Percentiles rank a stretch among this genome's conserved stretches.
These are phyloP conservation scores for Drosophila neotestacea DNA, from an alignment of 2,888 invertebrate species.

Conservation along the genomic window DNA sequence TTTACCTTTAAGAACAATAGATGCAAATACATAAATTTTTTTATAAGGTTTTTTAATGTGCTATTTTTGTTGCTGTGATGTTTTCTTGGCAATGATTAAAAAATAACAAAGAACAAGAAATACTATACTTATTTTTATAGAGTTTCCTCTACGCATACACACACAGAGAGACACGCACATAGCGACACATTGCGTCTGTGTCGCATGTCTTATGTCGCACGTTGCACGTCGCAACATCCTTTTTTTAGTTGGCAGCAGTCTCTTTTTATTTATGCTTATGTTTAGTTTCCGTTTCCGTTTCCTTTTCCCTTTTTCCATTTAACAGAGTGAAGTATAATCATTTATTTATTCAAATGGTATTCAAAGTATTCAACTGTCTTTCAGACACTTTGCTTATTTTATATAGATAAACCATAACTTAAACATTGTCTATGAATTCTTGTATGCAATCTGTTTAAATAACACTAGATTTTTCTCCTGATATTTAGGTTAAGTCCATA, in stretches of 20 bases:
- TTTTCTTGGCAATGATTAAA: slow-evolving; percentile 13
- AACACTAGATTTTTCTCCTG: no score
- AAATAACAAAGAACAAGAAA: slow-evolving; percentile 15
- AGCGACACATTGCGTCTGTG: slow-evolving; percentile 39
- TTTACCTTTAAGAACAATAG: not conserved
- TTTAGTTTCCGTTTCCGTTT: not conserved
- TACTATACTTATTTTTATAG: slow-evolving; percentile 21
- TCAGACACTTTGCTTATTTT: slow-evolving; percentile 7
- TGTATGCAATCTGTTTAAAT: no score
- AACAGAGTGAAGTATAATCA: not conserved
- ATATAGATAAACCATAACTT: not conserved
- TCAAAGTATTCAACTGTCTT: slow-evolving; percentile 16
- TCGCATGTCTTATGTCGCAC: slow-evolving; percentile 37
- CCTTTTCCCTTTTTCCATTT: slow-evolving; percentile 1
- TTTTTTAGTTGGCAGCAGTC: slow-evolving; percentile 25
- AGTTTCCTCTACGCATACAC: slow-evolving; percentile 1
- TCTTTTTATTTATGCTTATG: slow-evolving; percentile 26
- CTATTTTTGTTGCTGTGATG: slow-evolving; percentile 15
- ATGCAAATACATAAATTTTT: slow-evolving; percentile 1
- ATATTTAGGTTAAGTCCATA: no score
- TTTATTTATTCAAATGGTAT: slow-evolving; percentile 14
- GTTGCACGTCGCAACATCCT: slow-evolving; percentile 40
- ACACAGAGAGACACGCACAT: not conserved
- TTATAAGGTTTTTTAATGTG: not conserved
- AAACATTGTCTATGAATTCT: no score